These are phyloP conservation scores for Brachyptera risi DNA, from an alignment of 2,888 invertebrate species.

Conservation along the genomic window DNA sequence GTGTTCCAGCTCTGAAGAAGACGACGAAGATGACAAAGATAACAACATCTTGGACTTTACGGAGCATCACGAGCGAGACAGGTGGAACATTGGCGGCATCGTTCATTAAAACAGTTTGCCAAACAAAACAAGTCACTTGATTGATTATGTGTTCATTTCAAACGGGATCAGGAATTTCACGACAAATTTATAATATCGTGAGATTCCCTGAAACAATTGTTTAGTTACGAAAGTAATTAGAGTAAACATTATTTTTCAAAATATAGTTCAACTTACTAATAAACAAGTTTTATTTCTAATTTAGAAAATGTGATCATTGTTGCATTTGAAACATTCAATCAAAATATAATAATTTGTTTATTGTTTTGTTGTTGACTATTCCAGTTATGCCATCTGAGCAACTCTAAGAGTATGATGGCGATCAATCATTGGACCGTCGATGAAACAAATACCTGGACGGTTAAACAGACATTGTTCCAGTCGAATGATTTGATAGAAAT, in stretches of 20 bases:
- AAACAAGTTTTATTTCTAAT: too few relatives aligned
- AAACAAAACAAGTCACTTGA: background rate
- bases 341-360: too few relatives aligned
- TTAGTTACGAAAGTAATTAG: background rate
- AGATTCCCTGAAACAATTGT: background rate
- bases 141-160: conserved; percentile 20
- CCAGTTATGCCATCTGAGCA: too few relatives aligned
- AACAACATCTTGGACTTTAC: background rate
- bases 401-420: too few relatives aligned
- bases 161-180: conserved; percentile 4
- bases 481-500: too few relatives aligned
- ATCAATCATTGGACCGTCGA: too few relatives aligned
- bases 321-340: too few relatives aligned
- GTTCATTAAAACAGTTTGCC: background rate
- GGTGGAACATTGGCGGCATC: background rate
- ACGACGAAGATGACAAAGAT: background rate
- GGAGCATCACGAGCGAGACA: background rate
- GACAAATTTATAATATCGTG: background rate
- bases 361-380: too few relatives aligned
- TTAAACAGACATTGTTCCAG: too few relatives aligned
- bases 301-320: too few relatives aligned
- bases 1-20: conserved; percentile 1
- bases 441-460: too few relatives aligned
- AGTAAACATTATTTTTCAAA: background rate
- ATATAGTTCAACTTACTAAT: too few relatives aligned